phyloP scores from a whole-genome alignment of 2,888 invertebrate species.

The Phengaris arion region DNA sequence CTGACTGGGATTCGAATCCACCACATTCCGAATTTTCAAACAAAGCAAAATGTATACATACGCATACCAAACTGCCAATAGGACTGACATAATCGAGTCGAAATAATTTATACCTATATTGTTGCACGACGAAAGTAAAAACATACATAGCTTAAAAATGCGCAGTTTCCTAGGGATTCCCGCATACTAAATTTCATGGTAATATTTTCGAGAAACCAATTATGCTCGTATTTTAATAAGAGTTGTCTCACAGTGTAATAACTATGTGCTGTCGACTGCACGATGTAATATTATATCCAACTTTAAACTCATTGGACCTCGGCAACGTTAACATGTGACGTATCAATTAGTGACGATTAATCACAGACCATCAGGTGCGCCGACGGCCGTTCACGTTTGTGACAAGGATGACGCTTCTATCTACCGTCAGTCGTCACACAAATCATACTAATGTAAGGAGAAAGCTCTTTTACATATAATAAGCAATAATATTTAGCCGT shows the following conservation, averaged over 20 bases:
- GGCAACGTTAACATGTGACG: constrained; percentile 35
- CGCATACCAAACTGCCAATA: too few species aligned
- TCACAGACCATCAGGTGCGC: constrained; percentile 36
- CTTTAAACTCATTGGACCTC: constrained; percentile 23
- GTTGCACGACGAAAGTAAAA: too few species aligned
- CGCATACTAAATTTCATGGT: too few species aligned
- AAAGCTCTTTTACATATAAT: not conserved
- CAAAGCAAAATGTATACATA: too few species aligned
- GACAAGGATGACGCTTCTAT: constrained; percentile 35
- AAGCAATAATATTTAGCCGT: not conserved
- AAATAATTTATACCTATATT: too few species aligned
- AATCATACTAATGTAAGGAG: not conserved
- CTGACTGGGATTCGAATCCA: too few species aligned
- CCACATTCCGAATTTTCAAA: too few species aligned
- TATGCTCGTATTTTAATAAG: too few species aligned
- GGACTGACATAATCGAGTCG: too few species aligned
- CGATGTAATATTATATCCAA: not conserved
- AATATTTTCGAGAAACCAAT: too few species aligned
- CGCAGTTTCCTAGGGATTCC: too few species aligned
- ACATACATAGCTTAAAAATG: too few species aligned
- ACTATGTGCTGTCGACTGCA: not conserved
- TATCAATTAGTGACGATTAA: constrained; percentile 39
- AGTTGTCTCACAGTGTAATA: not conserved
- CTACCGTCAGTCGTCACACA: not conserved
- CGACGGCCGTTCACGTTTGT: constrained; percentile 37